Percentiles rank a stretch among this genome's conserved stretches.
Conservation (phyloP, 2,888 invertebrate species). For the Chloromyia formosa region DNA sequence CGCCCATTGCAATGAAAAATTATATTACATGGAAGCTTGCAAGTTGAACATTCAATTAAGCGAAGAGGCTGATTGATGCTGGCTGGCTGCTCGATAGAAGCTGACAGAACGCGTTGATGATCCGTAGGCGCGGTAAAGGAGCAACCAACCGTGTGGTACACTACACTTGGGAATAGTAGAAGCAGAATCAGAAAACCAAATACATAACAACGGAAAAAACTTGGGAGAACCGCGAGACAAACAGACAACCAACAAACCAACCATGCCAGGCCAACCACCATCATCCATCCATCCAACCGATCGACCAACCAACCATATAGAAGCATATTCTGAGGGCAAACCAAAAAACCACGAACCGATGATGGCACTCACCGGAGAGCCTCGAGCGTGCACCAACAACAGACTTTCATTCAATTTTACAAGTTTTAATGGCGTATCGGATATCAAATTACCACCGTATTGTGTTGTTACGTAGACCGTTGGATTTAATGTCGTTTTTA, state of each 20-base stretch:
- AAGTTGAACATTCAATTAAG: conserved; percentile 6
- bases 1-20: no score
- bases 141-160: conserved; percentile 20
- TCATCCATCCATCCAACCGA: neutral
- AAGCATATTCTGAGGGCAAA: conserved; percentile 1
- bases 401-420: conserved; percentile 54
- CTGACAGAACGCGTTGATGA: conserved; percentile 17
- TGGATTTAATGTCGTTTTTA: conserved; percentile 43
- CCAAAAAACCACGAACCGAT: conserved; percentile 23
- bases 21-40: no score
- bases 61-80: neutral
- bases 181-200: no score
- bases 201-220: no score
- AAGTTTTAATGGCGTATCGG: conserved; percentile 56
- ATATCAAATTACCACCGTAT: conserved; percentile 54
- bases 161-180: neutral
- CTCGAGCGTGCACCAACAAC: conserved; percentile 37
- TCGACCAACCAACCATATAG: no score
- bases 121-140: conserved; percentile 1
- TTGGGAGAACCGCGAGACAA: no score
- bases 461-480: conserved; percentile 49
- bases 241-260: neutral
- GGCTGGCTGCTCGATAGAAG: neutral
- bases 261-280: neutral
- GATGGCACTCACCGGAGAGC: conserved; percentile 36